Conservation (phyloP, 2,113 vertebrate genomes). For the Salvator merianae region DNA sequence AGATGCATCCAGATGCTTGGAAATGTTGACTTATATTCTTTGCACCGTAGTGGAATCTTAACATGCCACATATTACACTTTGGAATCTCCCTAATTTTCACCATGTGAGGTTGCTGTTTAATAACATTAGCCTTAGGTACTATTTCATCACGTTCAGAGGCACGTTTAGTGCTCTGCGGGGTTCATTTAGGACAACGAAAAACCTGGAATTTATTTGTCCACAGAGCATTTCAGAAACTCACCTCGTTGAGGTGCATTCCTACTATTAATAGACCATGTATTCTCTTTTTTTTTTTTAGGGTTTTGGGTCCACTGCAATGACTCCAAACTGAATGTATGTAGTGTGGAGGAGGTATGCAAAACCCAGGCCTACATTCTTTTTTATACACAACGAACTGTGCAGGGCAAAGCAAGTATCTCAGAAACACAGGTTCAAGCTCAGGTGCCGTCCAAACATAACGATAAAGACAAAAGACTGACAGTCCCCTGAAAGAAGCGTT, state of each 20-base stretch:
- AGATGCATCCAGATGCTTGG: neutral
- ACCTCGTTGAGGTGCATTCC: neutral
- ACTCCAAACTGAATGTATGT: slow-evolving; percentile 99
- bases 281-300: slow-evolving; percentile 74
- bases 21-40: neutral
- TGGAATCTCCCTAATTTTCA: neutral
- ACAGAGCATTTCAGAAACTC: neutral
- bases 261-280: slow-evolving; percentile 50
- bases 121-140: neutral
- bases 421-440: slow-evolving; percentile 79
- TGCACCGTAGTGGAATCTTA: neutral
- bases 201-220: neutral
- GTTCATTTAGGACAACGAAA: neutral
- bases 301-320: slow-evolving; percentile 99
- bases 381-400: slow-evolving; percentile 96
- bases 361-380: slow-evolving; percentile 99
- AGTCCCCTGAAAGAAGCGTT: slow-evolving; percentile 60
- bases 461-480: slow-evolving; percentile 68
- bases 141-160: neutral
- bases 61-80: neutral
- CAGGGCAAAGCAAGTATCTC: slow-evolving; percentile 79
- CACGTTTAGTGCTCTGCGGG: neutral
- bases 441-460: slow-evolving; percentile 74
- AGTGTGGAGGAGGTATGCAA: slow-evolving; percentile 98
- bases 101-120: neutral